These are phyloP conservation scores for Orthonevra nobilis DNA, from an alignment of 2,888 invertebrate genomes.

Conservation along the genomic window DNA sequence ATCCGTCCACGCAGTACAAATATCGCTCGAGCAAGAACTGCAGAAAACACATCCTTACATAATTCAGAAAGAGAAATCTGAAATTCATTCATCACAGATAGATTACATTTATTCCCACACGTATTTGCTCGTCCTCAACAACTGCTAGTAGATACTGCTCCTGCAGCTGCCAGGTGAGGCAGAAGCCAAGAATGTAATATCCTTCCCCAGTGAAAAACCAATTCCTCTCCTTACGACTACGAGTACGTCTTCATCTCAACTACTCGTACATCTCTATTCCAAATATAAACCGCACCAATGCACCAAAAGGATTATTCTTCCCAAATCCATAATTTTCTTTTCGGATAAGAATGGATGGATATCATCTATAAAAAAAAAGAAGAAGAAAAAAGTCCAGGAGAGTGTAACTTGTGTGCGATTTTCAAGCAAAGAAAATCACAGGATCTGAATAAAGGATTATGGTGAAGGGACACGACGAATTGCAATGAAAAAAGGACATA, in stretches of 20 bases:
- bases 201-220: constrained; percentile 23
- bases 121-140: constrained; percentile 23
- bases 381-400: neutral
- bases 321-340: constrained; percentile 67
- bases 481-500: constrained; percentile 1
- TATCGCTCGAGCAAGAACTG: neutral
- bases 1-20: neutral
- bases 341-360: constrained; percentile 56
- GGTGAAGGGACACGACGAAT: constrained; percentile 43
- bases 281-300: constrained; percentile 59
- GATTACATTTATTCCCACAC: constrained; percentile 57
- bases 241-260: constrained; percentile 5
- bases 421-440: constrained; percentile 48
- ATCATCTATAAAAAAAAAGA: constrained; percentile 22
- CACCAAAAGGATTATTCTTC: constrained; percentile 58
- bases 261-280: constrained; percentile 30
- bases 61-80: constrained; percentile 15
- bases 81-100: constrained; percentile 54
- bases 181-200: constrained; percentile 8
- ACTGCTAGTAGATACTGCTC: no score
- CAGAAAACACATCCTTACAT: neutral
- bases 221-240: no score
- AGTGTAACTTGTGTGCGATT: constrained; percentile 33
- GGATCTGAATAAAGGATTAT: constrained; percentile 65
- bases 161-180: constrained; percentile 16